phyloP scores from a whole-genome alignment of 2,888 invertebrate species.

The Anoncus sp. region DNA sequence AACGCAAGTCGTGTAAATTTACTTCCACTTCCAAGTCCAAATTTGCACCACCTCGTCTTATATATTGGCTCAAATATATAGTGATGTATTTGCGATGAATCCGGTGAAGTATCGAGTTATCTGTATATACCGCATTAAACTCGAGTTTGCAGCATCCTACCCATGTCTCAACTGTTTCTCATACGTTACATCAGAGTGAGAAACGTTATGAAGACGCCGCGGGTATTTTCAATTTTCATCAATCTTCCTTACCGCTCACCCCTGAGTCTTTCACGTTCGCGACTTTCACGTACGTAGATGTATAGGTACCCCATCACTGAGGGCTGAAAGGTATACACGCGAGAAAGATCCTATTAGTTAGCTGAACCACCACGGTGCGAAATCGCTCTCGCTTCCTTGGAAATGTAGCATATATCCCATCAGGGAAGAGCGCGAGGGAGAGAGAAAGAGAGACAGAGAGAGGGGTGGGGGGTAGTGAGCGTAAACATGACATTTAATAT shows the following conservation, averaged over 20 bases:
- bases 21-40: too few relatives aligned
- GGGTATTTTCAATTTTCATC: slow-evolving; percentile 63
- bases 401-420: slow-evolving; percentile 33
- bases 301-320: slow-evolving; percentile 1
- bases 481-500: background rate
- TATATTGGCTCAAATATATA: background rate
- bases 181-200: slow-evolving; percentile 26
- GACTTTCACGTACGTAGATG: slow-evolving; percentile 29
- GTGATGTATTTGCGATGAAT: slow-evolving; percentile 2
- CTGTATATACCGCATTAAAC: slow-evolving; percentile 10
- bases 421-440: background rate
- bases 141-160: slow-evolving; percentile 6
- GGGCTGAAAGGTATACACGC: slow-evolving; percentile 36
- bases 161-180: slow-evolving; percentile 24
- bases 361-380: slow-evolving; percentile 17
- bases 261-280: slow-evolving; percentile 42
- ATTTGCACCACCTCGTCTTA: background rate
- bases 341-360: slow-evolving; percentile 54
- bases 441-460: slow-evolving; percentile 17
- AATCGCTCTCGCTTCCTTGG: slow-evolving; percentile 27
- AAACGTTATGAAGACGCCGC: slow-evolving; percentile 52
- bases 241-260: slow-evolving; percentile 57
- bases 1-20: too few relatives aligned
- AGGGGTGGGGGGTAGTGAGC: background rate
- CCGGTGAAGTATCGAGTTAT: background rate